Evolutionary conservation across 1,140 invertebrate species (phyloP).

Genomic region (Akabosia matsudoensis): DNA sequence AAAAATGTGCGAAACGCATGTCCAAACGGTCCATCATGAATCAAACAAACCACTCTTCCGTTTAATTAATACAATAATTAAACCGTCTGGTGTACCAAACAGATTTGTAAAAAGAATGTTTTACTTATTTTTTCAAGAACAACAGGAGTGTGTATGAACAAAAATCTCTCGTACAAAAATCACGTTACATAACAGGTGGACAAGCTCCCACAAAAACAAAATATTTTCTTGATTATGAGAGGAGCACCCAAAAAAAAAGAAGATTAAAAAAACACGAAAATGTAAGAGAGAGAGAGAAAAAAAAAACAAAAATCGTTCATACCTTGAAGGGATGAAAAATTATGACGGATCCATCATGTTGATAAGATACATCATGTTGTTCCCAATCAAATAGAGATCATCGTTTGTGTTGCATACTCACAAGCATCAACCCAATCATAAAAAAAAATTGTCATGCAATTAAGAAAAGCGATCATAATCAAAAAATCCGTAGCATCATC

Average conservation of each 20-base stretch:
- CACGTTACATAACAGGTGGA: background rate
- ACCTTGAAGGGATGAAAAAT: background rate
- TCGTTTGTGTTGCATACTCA: background rate
- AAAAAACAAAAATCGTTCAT: background rate
- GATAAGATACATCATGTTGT: background rate
- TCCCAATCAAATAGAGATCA: background rate
- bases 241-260: background rate
- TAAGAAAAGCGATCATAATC: constrained; percentile 14
- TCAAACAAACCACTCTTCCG: too few relatives aligned
- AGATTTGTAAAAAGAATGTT: background rate
- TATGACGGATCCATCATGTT: background rate
- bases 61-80: too few relatives aligned
- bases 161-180: too few relatives aligned
- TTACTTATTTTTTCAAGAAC: background rate
- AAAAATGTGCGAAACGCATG: too few relatives aligned
- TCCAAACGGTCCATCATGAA: too few relatives aligned
- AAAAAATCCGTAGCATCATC: background rate
- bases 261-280: too few relatives aligned
- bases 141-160: background rate
- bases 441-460: constrained; percentile 23
- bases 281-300: too few relatives aligned
- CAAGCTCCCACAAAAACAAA: too few relatives aligned
- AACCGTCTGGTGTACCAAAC: background rate
- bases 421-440: background rate
- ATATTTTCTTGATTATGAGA: too few relatives aligned